These are phyloP conservation scores for Orius insidiosus DNA, from an alignment of 1,140 invertebrate species.

Conservation along the genomic window DNA sequence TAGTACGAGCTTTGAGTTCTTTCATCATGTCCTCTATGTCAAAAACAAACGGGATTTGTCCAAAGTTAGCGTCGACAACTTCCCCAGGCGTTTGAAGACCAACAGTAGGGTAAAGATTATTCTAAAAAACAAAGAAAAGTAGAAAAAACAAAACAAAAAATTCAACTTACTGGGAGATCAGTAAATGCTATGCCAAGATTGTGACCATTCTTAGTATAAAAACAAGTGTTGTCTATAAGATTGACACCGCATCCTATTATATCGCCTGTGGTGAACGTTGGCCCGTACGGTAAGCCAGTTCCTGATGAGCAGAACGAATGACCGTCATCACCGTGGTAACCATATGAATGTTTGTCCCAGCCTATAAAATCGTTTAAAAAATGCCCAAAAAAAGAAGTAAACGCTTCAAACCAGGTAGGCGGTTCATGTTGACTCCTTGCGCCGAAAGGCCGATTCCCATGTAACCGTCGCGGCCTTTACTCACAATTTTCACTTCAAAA, in stretches of 20 bases:
- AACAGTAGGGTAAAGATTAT: constrained; percentile 93
- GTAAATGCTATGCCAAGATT: constrained; percentile 86
- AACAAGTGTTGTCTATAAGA: constrained; percentile 92
- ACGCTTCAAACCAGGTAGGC: constrained; percentile 88
- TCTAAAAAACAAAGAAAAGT: too few species aligned
- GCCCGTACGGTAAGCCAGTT: constrained; percentile 92
- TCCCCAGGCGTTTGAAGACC: constrained; percentile 96
- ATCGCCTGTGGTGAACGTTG: constrained; percentile 96
- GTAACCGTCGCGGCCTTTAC: constrained; percentile 94
- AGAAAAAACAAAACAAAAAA: too few species aligned
- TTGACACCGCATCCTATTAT: constrained; percentile 97
- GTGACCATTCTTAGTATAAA: constrained; percentile 98
- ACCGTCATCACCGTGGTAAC: constrained; percentile 99
- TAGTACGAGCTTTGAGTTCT: constrained; percentile 66
- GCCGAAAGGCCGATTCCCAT: constrained; percentile 97
- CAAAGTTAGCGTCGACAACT: constrained; percentile 97
- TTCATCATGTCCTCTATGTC: constrained; percentile 95
- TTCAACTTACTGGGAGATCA: constrained; percentile 70
- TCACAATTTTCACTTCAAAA: constrained; percentile 97
- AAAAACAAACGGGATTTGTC: constrained; percentile 91
- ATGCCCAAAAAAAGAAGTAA: constrained; percentile 12
- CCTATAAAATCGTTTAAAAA: constrained; percentile 35
- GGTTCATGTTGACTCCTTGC: constrained; percentile 90
- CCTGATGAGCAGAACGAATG: constrained; percentile 96
- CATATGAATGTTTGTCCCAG: constrained; percentile 98